phyloP scores from a whole-genome alignment of 2,797 vertebrate genomes.

The Pseudochaenichthys georgianus region DNA sequence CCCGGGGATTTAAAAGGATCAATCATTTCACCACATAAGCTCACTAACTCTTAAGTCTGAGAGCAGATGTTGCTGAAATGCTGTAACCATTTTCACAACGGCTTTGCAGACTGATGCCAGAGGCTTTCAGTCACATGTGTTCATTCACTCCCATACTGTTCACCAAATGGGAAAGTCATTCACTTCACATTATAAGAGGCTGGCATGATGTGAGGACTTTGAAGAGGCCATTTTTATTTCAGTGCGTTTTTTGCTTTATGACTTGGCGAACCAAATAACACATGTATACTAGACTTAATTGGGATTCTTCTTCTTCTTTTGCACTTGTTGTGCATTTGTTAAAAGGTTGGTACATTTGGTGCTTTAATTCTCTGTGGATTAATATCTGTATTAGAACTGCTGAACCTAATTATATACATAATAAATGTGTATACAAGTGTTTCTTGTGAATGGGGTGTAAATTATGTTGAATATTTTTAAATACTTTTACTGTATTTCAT shows the following conservation, averaged over 20 bases:
- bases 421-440: background rate
- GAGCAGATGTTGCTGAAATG: constrained; percentile 41
- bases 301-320: background rate
- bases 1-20: constrained; percentile 36
- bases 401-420: background rate
- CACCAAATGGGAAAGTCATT: constrained; percentile 10
- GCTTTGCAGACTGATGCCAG: background rate
- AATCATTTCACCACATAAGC: constrained; percentile 50
- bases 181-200: background rate
- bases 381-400: background rate
- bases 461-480: background rate
- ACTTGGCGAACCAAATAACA: background rate
- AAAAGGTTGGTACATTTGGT: background rate
- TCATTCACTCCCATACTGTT: background rate
- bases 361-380: background rate
- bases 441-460: background rate
- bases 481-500: too few relatives aligned
- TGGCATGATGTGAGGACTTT: background rate
- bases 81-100: constrained; percentile 9
- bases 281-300: background rate
- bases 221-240: background rate
- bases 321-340: background rate
- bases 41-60: constrained; percentile 23
- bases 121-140: background rate
- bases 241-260: background rate